Percentiles rank a stretch among this genome's conserved stretches.
phyloP scores from a whole-genome alignment of 2,797 vertebrate species.

The Tadarida brasiliensis region DNA sequence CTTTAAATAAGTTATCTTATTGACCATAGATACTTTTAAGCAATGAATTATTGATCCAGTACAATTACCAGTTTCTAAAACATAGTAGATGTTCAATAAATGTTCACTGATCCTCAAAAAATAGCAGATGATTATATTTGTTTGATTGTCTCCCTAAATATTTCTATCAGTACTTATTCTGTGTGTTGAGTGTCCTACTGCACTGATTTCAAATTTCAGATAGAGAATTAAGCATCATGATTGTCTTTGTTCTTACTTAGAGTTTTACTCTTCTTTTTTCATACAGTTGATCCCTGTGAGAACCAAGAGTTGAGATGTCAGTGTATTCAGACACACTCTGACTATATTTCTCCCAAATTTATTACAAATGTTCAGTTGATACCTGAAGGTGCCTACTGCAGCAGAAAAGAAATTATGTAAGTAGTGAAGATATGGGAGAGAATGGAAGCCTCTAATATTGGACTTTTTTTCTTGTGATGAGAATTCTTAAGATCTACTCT shows the following conservation, averaged over 20 bases:
- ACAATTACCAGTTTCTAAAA: neutral
- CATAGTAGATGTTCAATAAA: neutral
- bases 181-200: neutral
- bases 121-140: neutral
- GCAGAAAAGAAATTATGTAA: conserved; percentile 62
- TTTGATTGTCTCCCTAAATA: neutral
- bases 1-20: neutral
- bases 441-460: neutral
- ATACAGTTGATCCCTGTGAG: conserved; percentile 35
- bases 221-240: neutral
- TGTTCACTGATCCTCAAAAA: neutral
- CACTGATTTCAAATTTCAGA: neutral
- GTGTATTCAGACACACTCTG: conserved; percentile 46
- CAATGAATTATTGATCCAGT: neutral
- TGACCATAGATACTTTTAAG: neutral
- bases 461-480: neutral
- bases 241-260: neutral
- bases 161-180: neutral
- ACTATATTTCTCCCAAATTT: conserved; percentile 1
- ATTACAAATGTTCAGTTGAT: conserved; percentile 32
- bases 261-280: neutral
- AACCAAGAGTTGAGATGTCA: conserved; percentile 54
- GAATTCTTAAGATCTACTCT: neutral
- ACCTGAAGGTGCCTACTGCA: conserved; percentile 33
- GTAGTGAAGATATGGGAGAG: neutral